Base-by-base conservation (phyloP, 2,888 invertebrate genomes). In the Drosophila macrothrix region DNA sequence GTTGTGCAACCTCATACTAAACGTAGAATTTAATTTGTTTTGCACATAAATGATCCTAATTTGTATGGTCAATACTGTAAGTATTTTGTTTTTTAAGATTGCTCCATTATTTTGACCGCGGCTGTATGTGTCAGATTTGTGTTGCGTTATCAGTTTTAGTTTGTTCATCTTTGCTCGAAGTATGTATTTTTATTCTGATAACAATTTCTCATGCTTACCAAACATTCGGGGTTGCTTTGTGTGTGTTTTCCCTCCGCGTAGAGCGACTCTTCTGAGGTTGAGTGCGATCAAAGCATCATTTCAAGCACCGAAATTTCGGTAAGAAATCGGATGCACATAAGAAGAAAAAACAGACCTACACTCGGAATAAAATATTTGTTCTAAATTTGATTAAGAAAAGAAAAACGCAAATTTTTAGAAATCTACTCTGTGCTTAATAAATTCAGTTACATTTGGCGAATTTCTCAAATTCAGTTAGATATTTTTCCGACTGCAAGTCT, bases 181-280 rank as follows among this genome's bases (percentile, higher is more conserved):
- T 54, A n/a, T 53, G n/a, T 39, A 29, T 79, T 77, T 65, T 67
- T 46, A 46, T 46, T 78, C 73, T 75, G 82, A 82, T 76, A 82
- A 88, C 78, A 71, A 73, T 66, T 73, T 78, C 55, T 78, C 78
- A 78, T 78, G 79, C 79, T 77, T 80, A 52, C 71, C 58, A 61
- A 69, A 78, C 65, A 76, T 78, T 73, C 56, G 55, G 67, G 49
- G 46, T 25, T 73, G 64, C 68, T 65, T 66, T 65, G 56, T 52
- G n/a, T 52, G n/a, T 65, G 14, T 22, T 46, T 22, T 4, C 22
- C 22, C 25, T 64, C 65, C 71, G 31, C 25, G 63, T 79, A 95
- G 95, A 95, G 95, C 85, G 95, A 95, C 92, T 95, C 95, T 78
- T 95, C 95, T 80, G 95, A 95, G 92, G 95, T 95, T 35, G 95